These are phyloP conservation scores for Erythrocercus mccallii DNA, from an alignment of 2,113 vertebrate genomes.

Conservation along the genomic window DNA sequence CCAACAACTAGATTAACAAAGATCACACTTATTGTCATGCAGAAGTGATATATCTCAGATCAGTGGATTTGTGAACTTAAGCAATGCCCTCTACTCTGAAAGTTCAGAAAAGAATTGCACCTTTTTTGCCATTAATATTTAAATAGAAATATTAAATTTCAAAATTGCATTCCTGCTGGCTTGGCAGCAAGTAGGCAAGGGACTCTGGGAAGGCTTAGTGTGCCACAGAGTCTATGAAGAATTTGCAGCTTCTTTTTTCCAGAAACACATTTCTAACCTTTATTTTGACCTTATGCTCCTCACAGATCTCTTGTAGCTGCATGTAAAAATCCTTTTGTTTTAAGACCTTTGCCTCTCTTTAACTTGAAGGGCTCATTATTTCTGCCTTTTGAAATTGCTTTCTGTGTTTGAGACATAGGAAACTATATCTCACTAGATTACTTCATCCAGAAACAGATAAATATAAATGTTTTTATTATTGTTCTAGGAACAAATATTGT, in stretches of 20 bases:
- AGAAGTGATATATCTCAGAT: background rate
- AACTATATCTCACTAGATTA: background rate
- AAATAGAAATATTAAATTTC: background rate
- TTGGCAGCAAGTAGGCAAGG: background rate
- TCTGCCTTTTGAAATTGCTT: background rate
- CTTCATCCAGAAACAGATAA: background rate
- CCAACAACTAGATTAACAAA: background rate
- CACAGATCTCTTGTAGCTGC: background rate
- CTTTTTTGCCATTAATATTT: background rate
- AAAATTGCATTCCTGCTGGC: background rate
- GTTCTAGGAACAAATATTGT: background rate
- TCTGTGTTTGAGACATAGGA: background rate
- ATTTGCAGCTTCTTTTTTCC: background rate
- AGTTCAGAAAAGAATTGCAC: background rate
- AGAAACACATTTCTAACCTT: background rate
- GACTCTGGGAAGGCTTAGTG: background rate
- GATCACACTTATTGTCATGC: background rate
- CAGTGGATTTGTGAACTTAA: background rate
- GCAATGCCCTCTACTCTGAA: background rate
- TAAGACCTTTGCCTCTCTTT: background rate
- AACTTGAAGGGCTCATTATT: background rate
- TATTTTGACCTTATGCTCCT: background rate
- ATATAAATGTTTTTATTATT: background rate
- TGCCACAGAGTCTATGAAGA: background rate
- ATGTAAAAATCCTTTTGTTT: slow-evolving; percentile 9